These are phyloP conservation scores for Aricia agestis DNA, from an alignment of 1,140 invertebrate genomes.

Conservation along the genomic window DNA sequence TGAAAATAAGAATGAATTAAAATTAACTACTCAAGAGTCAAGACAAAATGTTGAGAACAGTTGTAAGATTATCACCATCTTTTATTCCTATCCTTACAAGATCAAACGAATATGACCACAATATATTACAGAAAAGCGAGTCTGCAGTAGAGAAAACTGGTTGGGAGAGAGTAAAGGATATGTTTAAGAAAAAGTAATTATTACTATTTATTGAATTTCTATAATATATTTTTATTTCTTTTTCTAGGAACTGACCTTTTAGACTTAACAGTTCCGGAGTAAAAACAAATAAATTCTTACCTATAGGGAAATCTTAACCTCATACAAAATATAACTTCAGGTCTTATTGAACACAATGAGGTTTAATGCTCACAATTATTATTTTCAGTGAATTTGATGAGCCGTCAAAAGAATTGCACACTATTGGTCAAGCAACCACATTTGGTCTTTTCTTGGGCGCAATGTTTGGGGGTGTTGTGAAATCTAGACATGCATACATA, in stretches of 20 bases:
- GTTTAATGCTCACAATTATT: neutral
- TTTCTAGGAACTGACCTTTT: neutral
- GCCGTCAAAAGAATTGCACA: conserved; percentile 78
- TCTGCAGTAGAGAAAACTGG: conserved; percentile 48
- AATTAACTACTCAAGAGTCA: neutral
- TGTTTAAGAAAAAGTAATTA: conserved; percentile 70
- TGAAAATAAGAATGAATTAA: neutral
- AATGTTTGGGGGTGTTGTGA: conserved; percentile 78
- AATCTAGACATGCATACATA: conserved; percentile 78
- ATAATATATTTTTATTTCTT: neutral
- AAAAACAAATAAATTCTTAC: no score
- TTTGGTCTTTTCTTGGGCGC: conserved; percentile 77
- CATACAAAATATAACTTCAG: neutral
- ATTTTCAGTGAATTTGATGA: conserved; percentile 77
- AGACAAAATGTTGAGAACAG: conserved; percentile 33
- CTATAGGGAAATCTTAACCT: no score
- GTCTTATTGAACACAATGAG: neutral
- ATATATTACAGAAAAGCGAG: conserved; percentile 28
- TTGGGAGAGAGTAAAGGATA: conserved; percentile 66
- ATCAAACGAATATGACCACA: conserved; percentile 41
- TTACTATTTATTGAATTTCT: neutral
- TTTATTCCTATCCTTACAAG: conserved; percentile 44
- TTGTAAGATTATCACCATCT: conserved; percentile 44
- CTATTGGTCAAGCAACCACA: conserved; percentile 76
- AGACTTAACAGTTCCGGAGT: neutral